phyloP scores from a whole-genome alignment of 2,888 invertebrate genomes.

The Brachycybe producta region DNA sequence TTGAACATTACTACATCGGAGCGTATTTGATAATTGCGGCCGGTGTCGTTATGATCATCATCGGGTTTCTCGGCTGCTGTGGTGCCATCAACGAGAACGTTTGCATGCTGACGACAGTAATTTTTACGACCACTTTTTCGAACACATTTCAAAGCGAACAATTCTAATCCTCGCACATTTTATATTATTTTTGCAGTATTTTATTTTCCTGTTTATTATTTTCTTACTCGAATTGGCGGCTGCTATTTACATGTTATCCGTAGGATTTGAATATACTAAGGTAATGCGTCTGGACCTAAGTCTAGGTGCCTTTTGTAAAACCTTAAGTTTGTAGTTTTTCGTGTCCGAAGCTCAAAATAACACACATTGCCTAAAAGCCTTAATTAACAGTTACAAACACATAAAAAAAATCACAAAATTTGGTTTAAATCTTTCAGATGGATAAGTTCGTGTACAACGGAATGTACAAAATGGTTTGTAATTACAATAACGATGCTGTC shows the following conservation, averaged over 20 bases:
- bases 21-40: constrained; percentile 64
- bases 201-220: constrained; percentile 54
- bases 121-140: constrained; percentile 29
- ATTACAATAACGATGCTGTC: constrained; percentile 59
- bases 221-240: constrained; percentile 61
- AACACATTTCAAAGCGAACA: neutral
- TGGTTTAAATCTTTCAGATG: neutral
- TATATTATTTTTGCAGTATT: constrained; percentile 46
- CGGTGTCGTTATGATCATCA: constrained; percentile 56
- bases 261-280: constrained; percentile 64
- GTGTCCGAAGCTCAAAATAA: too few species aligned
- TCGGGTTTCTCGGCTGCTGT: constrained; percentile 67
- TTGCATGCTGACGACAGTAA: constrained; percentile 53
- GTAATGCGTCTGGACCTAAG: too few species aligned
- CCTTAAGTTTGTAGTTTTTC: too few species aligned
- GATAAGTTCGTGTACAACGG: constrained; percentile 39
- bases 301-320: too few species aligned
- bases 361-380: constrained; percentile 67
- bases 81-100: constrained; percentile 66
- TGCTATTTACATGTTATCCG: constrained; percentile 59
- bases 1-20: constrained; percentile 67
- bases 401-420: neutral
- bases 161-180: neutral
- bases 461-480: constrained; percentile 53
- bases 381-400: neutral